Conservation (phyloP, 1,140 invertebrate species). For the Lepidurus couesii region DNA sequence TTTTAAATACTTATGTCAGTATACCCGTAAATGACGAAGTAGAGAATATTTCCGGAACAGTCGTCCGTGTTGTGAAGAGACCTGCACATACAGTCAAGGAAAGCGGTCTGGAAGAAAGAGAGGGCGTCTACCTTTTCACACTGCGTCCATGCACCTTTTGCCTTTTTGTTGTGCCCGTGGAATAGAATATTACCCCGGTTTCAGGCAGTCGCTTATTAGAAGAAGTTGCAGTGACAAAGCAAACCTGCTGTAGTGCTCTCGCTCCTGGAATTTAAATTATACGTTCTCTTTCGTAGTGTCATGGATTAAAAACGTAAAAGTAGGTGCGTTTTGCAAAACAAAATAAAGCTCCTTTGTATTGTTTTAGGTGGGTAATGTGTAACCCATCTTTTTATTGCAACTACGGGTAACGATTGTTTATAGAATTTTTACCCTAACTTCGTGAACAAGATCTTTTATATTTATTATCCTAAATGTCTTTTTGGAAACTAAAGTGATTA, state of each 20-base stretch:
- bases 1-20: too few species aligned
- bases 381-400: too few species aligned
- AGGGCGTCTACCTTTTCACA: neutral
- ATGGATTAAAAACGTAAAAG: neutral
- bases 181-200: neutral
- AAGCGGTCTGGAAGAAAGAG: neutral
- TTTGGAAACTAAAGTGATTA: too few species aligned
- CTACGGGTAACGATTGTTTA: too few species aligned
- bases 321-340: neutral
- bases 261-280: neutral
- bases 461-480: too few species aligned
- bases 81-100: neutral
- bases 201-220: neutral
- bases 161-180: neutral
- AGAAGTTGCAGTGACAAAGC: constrained; percentile 9
- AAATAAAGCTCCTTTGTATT: neutral
- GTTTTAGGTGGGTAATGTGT: too few species aligned
- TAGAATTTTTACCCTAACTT: too few species aligned
- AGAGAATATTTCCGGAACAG: neutral
- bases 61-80: neutral
- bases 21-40: neutral
- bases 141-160: neutral
- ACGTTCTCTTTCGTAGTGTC: neutral
- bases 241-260: neutral
- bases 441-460: too few species aligned